Conservation (phyloP, 2,797 vertebrate species). For the Discoglossus pictus region DNA sequence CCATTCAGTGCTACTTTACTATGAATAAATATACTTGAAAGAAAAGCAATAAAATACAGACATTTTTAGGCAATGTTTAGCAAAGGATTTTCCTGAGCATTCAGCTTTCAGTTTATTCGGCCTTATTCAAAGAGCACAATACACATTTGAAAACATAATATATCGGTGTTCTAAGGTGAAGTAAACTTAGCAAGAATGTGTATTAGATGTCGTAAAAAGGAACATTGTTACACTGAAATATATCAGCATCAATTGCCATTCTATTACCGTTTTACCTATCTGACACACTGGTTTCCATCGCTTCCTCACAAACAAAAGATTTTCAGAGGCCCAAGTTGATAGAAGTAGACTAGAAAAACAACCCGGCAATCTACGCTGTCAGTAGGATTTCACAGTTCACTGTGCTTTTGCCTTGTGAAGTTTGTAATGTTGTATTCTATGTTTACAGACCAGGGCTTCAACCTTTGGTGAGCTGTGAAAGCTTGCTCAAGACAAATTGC, state of each 20-base stretch:
- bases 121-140: slow-evolving; percentile 1
- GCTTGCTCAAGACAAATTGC: slow-evolving; percentile 37
- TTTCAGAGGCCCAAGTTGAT: slow-evolving; percentile 42
- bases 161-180: background rate
- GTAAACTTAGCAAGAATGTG: background rate
- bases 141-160: slow-evolving; percentile 12
- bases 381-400: slow-evolving; percentile 45
- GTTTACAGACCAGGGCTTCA: slow-evolving; percentile 41
- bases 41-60: no score
- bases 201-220: background rate
- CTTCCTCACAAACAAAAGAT: slow-evolving; percentile 21
- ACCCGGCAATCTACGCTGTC: slow-evolving; percentile 37
- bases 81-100: no score
- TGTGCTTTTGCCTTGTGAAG: slow-evolving; percentile 29
- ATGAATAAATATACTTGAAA: no score
- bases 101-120: no score
- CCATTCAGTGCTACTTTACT: no score
- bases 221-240: slow-evolving; percentile 11
- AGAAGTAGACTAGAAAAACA: slow-evolving; percentile 31
- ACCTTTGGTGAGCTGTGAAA: slow-evolving; percentile 29
- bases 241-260: slow-evolving; percentile 9
- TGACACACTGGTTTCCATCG: slow-evolving; percentile 14
- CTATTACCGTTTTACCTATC: slow-evolving; percentile 32
- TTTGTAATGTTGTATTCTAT: slow-evolving; percentile 32
- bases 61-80: no score